These are phyloP conservation scores for Paraescarpia echinospica DNA, from an alignment of 1,140 invertebrate species.

Conservation along the genomic window DNA sequence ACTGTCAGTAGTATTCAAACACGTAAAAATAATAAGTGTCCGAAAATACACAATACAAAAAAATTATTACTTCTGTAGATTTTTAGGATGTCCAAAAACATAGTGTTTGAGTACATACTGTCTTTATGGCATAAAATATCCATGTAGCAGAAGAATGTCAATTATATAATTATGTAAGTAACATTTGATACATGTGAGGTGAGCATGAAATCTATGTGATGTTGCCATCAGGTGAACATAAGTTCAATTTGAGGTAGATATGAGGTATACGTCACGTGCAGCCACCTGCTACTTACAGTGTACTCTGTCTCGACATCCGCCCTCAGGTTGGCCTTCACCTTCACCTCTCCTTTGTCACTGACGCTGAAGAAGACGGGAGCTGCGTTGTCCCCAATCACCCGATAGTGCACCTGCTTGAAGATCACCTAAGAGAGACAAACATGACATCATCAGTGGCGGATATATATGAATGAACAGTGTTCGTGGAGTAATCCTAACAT, in stretches of 20 bases:
- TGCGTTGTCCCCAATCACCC: constrained; percentile 79
- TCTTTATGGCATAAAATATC: no score
- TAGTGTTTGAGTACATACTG: no score
- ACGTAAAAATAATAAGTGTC: no score
- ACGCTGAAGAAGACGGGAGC: constrained; percentile 82
- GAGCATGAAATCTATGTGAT: background rate
- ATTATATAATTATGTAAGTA: no score
- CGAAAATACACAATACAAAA: no score
- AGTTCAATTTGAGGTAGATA: background rate
- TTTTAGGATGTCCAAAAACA: no score
- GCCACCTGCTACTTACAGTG: constrained; percentile 61
- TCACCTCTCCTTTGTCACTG: constrained; percentile 77
- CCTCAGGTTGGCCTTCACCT: constrained; percentile 77
- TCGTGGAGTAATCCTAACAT: background rate
- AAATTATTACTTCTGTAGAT: no score
- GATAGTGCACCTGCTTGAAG: constrained; percentile 66
- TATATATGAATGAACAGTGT: no score
- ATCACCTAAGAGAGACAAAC: background rate
- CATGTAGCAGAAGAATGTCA: no score
- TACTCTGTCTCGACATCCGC: constrained; percentile 84
- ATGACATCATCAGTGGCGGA: background rate
- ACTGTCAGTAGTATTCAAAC: no score
- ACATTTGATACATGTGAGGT: background rate
- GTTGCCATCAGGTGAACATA: background rate
- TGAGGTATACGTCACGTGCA: background rate